These are phyloP conservation scores for Cryptocheilus praepositus DNA, from an alignment of 2,888 invertebrate genomes.

Conservation along the genomic window DNA sequence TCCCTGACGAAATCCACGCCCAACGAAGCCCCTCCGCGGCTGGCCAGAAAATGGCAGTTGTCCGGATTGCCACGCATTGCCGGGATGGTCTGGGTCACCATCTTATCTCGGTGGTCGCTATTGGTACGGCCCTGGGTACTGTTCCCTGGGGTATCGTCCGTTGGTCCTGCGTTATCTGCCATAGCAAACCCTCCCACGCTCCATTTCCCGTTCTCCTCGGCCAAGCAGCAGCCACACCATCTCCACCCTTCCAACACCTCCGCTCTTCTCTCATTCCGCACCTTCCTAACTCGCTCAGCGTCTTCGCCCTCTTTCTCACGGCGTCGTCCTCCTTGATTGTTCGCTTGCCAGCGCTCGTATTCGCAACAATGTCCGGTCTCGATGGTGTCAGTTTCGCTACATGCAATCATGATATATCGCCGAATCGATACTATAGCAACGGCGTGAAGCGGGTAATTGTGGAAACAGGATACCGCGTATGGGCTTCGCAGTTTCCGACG, in stretches of 20 bases:
- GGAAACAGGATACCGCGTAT: no score
- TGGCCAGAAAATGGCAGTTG: slow-evolving; percentile 21
- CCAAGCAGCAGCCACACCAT: neutral
- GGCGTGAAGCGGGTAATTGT: no score
- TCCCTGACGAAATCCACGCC: slow-evolving; percentile 32
- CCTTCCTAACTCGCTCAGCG: neutral
- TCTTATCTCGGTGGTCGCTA: slow-evolving; percentile 55
- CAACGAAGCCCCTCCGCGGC: neutral
- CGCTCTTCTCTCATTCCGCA: no score
- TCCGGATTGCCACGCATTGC: slow-evolving; percentile 49
- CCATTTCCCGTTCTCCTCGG: neutral
- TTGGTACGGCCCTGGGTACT: slow-evolving; percentile 57
- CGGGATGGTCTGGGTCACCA: slow-evolving; percentile 40
- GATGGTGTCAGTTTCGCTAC: no score
- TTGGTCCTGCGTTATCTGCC: slow-evolving; percentile 53
- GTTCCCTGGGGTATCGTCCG: slow-evolving; percentile 61
- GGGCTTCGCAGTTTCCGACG: no score
- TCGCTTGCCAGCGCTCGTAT: no score
- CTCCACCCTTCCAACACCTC: neutral
- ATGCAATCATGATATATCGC: no score
- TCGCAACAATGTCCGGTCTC: no score
- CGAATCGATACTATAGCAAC: no score
- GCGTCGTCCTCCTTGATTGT: no score
- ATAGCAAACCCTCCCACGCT: slow-evolving; percentile 33
- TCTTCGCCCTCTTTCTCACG: neutral